These are phyloP conservation scores for Pristionchus exspectatus DNA, from an alignment of 2,888 invertebrate species.

Conservation along the genomic window DNA sequence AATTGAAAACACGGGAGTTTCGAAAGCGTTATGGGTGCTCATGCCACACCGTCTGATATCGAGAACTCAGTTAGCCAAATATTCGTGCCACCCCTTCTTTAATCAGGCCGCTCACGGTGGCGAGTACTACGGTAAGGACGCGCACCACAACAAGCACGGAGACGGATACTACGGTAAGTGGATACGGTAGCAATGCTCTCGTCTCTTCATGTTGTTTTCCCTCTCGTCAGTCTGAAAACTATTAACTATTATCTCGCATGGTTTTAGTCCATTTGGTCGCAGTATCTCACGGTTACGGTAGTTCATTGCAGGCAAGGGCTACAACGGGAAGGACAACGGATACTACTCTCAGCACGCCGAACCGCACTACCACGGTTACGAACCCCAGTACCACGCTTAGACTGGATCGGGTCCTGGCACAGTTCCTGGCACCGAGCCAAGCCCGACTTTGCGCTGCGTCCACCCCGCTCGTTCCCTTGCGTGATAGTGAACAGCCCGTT, in stretches of 20 bases:
- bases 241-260: too few relatives aligned
- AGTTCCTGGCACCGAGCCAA: slow-evolving; percentile 51
- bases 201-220: not conserved
- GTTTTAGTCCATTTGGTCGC: too few relatives aligned
- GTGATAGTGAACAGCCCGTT: slow-evolving; percentile 47
- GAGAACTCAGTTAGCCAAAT: too few relatives aligned
- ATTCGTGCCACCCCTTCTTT: not conserved
- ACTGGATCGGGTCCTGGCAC: slow-evolving; percentile 59
- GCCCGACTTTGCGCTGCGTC: slow-evolving; percentile 20
- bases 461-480: not conserved
- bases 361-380: slow-evolving; percentile 61
- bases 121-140: slow-evolving; percentile 56
- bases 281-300: too few relatives aligned
- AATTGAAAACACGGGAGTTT: too few relatives aligned
- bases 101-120: slow-evolving; percentile 47
- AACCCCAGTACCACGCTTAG: slow-evolving; percentile 63
- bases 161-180: slow-evolving; percentile 63
- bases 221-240: too few relatives aligned
- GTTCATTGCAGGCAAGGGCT: slow-evolving; percentile 48
- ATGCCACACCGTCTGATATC: too few relatives aligned
- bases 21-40: too few relatives aligned
- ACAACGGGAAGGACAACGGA: slow-evolving; percentile 61
- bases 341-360: slow-evolving; percentile 66
- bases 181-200: not conserved
- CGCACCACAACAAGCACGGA: slow-evolving; percentile 60